phyloP scores from a whole-genome alignment of 2,888 invertebrate species.

The Sphaeridia pumilis region DNA sequence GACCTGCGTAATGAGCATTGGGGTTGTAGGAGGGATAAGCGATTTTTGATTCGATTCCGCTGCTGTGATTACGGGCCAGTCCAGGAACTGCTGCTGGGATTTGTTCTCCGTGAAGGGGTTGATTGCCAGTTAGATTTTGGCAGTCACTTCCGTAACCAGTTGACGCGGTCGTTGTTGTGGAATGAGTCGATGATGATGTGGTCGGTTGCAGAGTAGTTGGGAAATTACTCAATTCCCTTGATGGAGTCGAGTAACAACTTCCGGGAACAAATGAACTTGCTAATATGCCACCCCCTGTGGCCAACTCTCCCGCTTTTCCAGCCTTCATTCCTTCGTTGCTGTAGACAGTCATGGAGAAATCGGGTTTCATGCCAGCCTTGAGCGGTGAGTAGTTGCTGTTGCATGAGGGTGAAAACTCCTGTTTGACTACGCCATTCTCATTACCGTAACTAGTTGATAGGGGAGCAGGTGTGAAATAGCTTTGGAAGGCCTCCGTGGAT shows the following conservation, averaged over 20 bases:
- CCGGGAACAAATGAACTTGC: constrained; percentile 17
- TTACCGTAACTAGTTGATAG: background rate
- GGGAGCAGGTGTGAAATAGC: constrained; percentile 1
- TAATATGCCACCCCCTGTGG: constrained; percentile 4
- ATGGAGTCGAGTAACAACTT: constrained; percentile 15
- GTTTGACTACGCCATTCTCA: background rate
- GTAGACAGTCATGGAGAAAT: constrained; percentile 28
- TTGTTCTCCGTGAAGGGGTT: background rate
- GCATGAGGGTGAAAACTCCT: too few relatives aligned
- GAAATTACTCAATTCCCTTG: constrained; percentile 16
- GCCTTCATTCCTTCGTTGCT: too few relatives aligned
- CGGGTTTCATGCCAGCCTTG: constrained; percentile 23
- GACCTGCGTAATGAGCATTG: constrained; percentile 25
- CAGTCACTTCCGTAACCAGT: constrained; percentile 14
- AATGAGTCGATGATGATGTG: background rate
- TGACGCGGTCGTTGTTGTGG: background rate
- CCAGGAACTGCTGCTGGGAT: too few relatives aligned
- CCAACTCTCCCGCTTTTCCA: background rate
- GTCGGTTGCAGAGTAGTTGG: constrained; percentile 5
- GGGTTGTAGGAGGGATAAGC: constrained; percentile 1
- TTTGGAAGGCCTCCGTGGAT: background rate
- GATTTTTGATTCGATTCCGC: constrained; percentile 5
- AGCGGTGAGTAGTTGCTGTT: background rate
- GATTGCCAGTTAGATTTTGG: constrained; percentile 6
- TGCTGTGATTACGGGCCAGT: too few relatives aligned